phyloP scores from a whole-genome alignment of 2,888 invertebrate genomes.

The Drosophila siamana region DNA sequence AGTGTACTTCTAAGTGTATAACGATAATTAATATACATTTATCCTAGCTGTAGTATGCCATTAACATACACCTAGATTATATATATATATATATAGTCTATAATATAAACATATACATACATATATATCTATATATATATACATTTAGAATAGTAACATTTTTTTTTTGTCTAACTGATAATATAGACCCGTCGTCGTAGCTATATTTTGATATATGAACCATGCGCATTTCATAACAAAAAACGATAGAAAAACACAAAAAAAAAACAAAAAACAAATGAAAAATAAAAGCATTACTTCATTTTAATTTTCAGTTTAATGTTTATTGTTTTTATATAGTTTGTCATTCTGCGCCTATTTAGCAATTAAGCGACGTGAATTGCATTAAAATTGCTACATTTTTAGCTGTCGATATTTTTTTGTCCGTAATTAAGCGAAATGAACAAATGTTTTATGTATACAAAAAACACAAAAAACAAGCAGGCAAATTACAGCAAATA shows the following conservation, averaged over 20 bases:
- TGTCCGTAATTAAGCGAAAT: conserved; percentile 63
- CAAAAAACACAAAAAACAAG: conserved; percentile 22
- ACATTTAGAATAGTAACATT: conserved; percentile 7
- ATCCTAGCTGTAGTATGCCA: conserved; percentile 65
- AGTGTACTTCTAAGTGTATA: conserved; percentile 76
- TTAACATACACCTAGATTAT: conserved; percentile 45
- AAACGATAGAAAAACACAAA: conserved; percentile 5
- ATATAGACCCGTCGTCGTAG: conserved; percentile 31
- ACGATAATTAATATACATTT: conserved; percentile 56
- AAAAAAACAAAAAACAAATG: conserved; percentile 3
- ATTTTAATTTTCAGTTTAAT: not conserved
- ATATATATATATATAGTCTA: no score
- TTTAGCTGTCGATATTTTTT: conserved; percentile 69
- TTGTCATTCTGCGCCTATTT: conserved; percentile 32
- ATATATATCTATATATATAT: conserved; percentile 18
- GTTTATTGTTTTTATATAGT: conserved; percentile 2
- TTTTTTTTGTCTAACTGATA: conserved; percentile 34
- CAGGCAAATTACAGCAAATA: conserved; percentile 41
- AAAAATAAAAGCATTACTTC: conserved; percentile 8
- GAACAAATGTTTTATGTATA: conserved; percentile 65
- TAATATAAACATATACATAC: no score
- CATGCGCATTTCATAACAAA: conserved; percentile 9
- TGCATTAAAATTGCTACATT: conserved; percentile 44
- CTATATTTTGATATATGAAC: conserved; percentile 31
- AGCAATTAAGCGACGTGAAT: conserved; percentile 41